These are phyloP conservation scores for Scolopax mira DNA, from an alignment of 2,113 vertebrate genomes.

Conservation along the genomic window DNA sequence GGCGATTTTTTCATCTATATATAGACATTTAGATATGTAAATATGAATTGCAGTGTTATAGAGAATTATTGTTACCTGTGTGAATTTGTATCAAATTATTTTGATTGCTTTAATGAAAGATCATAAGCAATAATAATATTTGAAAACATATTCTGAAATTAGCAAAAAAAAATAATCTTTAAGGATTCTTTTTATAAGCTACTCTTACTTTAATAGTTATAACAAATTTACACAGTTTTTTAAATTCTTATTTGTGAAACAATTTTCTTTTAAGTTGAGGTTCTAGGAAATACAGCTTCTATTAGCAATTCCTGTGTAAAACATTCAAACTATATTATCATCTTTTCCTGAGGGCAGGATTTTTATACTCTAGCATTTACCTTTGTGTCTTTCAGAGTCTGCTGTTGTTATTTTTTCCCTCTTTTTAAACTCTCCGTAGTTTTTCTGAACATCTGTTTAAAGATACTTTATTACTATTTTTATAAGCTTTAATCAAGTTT, in stretches of 20 bases:
- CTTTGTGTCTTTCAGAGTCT: not conserved
- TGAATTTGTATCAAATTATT: not conserved
- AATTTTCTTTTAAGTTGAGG: not conserved
- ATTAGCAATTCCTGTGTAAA: not conserved
- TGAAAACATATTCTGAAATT: not conserved
- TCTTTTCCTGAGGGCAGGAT: not conserved
- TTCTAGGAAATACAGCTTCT: not conserved
- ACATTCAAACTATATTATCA: not conserved
- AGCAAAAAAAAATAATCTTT: not conserved
- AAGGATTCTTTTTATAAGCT: not conserved
- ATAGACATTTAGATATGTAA: not conserved
- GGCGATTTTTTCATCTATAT: not conserved
- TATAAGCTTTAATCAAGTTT: not conserved
- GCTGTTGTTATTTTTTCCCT: rapidly evolving
- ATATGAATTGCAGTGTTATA: not conserved
- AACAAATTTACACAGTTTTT: not conserved
- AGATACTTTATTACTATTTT: not conserved
- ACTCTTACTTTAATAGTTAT: not conserved
- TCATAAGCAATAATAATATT: not conserved
- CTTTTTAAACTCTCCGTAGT: not conserved
- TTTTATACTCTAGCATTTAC: not conserved
- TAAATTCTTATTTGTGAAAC: not conserved
- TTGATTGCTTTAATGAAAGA: not conserved
- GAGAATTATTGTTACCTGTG: not conserved
- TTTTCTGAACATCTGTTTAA: not conserved